A percentile compares a stretch with the other conserved stretches of the same genome.
Evolutionary conservation across 2,888 invertebrate species (phyloP).

Genomic region (Notocelia uddmanniana): DNA sequence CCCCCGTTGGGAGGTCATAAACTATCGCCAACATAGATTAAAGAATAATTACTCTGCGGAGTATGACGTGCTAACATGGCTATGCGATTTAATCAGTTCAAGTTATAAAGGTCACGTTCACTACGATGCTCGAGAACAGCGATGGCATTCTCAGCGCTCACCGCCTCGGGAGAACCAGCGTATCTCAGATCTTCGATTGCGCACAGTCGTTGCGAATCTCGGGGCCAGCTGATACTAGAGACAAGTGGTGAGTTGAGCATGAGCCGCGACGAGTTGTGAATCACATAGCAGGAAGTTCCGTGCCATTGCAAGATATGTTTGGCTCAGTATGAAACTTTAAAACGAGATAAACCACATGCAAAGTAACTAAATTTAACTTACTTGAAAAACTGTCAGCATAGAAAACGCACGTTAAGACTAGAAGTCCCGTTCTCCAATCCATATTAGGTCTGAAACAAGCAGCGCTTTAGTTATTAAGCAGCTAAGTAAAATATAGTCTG

Average conservation of each 20-base stretch:
- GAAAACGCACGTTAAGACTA: conserved; percentile 67
- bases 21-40: conserved; percentile 39
- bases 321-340: neutral
- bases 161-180: neutral
- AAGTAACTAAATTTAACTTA: conserved; percentile 58
- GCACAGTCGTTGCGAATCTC: neutral
- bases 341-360: neutral
- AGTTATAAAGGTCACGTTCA: conserved; percentile 42
- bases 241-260: neutral
- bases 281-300: conserved; percentile 13
- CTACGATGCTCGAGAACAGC: conserved; percentile 14
- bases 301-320: neutral
- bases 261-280: neutral
- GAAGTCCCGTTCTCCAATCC: conserved; percentile 75
- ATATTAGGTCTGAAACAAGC: conserved; percentile 67
- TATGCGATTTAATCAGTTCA: conserved; percentile 27
- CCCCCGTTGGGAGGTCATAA: conserved; percentile 25
- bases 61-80: conserved; percentile 30
- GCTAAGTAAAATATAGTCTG: neutral
- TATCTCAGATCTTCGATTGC: neutral
- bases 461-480: conserved; percentile 6
- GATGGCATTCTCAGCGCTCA: neutral
- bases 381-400: conserved; percentile 80
- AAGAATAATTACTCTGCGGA: conserved; percentile 40
- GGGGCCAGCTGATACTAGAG: neutral